Conservation (phyloP, 2,113 vertebrate genomes). For the Madoqua kirkii region DNA sequence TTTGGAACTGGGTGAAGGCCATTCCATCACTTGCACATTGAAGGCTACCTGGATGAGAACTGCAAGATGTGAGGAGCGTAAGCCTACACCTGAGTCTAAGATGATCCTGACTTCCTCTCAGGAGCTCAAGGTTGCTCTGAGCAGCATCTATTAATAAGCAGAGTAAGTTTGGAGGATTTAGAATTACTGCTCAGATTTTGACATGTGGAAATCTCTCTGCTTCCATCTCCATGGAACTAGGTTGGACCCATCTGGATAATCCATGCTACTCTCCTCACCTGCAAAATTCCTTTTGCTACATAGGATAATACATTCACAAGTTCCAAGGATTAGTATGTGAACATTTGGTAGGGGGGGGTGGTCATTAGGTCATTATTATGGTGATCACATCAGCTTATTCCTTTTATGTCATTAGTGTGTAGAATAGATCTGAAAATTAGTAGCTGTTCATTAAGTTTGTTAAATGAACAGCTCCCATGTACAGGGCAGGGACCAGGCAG, state of each 20-base stretch:
- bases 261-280: background rate
- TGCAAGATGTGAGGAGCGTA: background rate
- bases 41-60: background rate
- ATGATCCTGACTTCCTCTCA: accelerated
- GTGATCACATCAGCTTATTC: background rate
- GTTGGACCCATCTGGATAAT: background rate
- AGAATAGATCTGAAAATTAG: background rate
- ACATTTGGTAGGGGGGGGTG: too few species aligned
- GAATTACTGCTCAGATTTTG: background rate
- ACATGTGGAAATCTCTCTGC: background rate
- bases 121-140: background rate
- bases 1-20: background rate
- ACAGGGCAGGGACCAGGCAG: background rate
- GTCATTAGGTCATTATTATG: background rate
- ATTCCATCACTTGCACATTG: background rate
- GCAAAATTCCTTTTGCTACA: background rate
- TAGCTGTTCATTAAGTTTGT: background rate
- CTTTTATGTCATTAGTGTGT: background rate
- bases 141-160: background rate
- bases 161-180: background rate
- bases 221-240: background rate
- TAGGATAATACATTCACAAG: background rate
- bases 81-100: background rate
- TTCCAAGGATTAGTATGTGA: background rate
- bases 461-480: background rate